Evolutionary conservation across 2,113 vertebrate genomes (phyloP), one percentile per base, ranked within the genome.

Genomic region (Axis porcinus): DNA sequence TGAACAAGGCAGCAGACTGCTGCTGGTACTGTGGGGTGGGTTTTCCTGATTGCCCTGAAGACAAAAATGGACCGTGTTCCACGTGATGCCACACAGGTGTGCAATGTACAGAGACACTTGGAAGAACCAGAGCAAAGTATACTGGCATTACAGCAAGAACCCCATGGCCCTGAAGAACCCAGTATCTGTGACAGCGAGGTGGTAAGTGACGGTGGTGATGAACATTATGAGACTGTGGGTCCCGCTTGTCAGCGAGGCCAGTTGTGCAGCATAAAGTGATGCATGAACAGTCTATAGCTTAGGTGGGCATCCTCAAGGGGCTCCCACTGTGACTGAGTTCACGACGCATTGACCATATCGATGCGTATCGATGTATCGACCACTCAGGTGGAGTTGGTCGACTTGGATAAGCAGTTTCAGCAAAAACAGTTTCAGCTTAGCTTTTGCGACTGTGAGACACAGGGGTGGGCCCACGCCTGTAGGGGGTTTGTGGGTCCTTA

Each of bases 31-130:
- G 0, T 12, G n/a, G n/a, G 67, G 67, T 40, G 67, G 67, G 3
- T 40, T 40, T 23, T 70, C 67, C 67, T 40, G n/a, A 12, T 3
- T 70, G 10, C 2, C 19, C 67, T 3, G n/a, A 70, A 40, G 67
- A 70, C 19, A 70, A 40, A 40, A 70, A 40, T 40, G n/a, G 19
- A 70, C 67, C 6, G n/a, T 40, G 9, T 23, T 70, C 67, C 23
- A 1, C 0, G 0, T 40, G 67, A 70, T 6, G 67, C 10, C 67
- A 6, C n/a, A 3, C n/a, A 40, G 10, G 33, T 40, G n/a, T 10
- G 3, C 67, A 70, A 40, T 23, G 9, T 21, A 36, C 67, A 23
- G n/a, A 70, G 67, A 40, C n/a, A 6, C n/a, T 40, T 12, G 67
- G n/a, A 36, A 70, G 67, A 70, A 40, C 67, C 6, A 70, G 10